Percentiles rank a stretch among this genome's conserved stretches.
Conservation (phyloP, 2,113 vertebrate species). For the Hippopotamus amphibius region DNA sequence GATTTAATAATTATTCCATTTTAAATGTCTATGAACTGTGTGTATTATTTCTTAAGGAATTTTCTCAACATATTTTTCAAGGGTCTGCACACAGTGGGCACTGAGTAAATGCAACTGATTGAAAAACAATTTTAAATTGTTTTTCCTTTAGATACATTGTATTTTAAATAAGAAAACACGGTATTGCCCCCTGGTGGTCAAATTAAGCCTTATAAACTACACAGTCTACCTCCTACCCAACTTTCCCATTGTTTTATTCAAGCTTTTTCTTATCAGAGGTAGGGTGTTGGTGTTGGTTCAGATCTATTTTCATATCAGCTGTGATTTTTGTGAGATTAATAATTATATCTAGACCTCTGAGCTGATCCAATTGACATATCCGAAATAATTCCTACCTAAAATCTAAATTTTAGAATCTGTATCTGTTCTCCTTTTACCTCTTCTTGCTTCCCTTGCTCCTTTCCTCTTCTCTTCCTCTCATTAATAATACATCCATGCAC, state of each 20-base stretch:
- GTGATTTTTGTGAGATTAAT: not conserved
- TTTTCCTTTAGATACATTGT: not conserved
- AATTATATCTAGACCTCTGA: not conserved
- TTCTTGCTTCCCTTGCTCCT: not conserved
- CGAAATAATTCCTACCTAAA: not conserved
- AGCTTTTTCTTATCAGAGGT: not conserved
- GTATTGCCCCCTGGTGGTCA: slow-evolving; percentile 75
- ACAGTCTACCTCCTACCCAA: rapidly evolving
- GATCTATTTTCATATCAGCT: not conserved
- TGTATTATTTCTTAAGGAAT: not conserved
- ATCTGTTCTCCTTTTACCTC: not conserved
- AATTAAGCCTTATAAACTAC: not conserved
- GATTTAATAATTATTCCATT: not conserved
- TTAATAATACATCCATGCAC: not conserved
- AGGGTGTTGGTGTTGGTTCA: not conserved
- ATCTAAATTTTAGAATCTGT: not conserved
- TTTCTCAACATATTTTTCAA: not conserved
- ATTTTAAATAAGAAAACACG: slow-evolving; percentile 51
- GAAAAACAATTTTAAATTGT: slow-evolving; percentile 48
- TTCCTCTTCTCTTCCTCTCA: not conserved
- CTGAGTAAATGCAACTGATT: not conserved
- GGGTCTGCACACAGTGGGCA: not conserved
- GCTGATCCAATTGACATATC: not conserved
- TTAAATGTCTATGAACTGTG: not conserved
- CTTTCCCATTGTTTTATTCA: not conserved